phyloP scores from a whole-genome alignment of 2,888 invertebrate genomes.

The Bugula neritina region DNA sequence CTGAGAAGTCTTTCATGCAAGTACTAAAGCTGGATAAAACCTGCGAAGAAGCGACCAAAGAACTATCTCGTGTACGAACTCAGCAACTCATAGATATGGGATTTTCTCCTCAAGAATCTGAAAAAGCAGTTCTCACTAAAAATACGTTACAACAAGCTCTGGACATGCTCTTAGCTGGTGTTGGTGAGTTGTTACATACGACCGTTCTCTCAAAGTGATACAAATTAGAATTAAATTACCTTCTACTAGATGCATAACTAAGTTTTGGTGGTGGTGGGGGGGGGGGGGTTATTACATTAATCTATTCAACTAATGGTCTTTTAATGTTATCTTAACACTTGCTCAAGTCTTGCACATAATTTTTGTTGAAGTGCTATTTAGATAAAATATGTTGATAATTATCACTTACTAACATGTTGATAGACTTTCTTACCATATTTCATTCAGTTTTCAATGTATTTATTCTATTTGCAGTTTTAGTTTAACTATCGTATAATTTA shows the following conservation, averaged over 20 bases:
- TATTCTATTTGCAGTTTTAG: no score
- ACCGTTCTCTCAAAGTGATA: no score
- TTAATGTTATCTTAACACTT: no score
- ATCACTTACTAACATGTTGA: background rate
- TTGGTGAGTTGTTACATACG: conserved; percentile 41
- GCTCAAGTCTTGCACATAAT: no score
- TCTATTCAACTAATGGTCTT: no score
- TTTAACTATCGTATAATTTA: no score
- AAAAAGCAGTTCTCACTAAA: conserved; percentile 47
- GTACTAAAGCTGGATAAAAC: conserved; percentile 54
- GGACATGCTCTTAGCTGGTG: conserved; percentile 49
- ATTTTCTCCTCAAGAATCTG: conserved; percentile 50
- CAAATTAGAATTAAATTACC: no score
- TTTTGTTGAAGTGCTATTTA: background rate
- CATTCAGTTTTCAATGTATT: no score
- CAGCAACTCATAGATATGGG: conserved; percentile 54
- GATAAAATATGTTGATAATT: background rate
- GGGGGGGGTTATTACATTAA: no score
- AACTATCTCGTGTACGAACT: conserved; percentile 51
- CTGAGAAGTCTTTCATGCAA: conserved; percentile 54
- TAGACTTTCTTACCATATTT: no score
- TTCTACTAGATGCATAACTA: no score
- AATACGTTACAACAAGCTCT: conserved; percentile 52
- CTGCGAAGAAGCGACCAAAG: conserved; percentile 53
- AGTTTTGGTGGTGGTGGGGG: no score